phyloP scores from a whole-genome alignment of 2,888 invertebrate species.

The Octonoba sinensis region DNA sequence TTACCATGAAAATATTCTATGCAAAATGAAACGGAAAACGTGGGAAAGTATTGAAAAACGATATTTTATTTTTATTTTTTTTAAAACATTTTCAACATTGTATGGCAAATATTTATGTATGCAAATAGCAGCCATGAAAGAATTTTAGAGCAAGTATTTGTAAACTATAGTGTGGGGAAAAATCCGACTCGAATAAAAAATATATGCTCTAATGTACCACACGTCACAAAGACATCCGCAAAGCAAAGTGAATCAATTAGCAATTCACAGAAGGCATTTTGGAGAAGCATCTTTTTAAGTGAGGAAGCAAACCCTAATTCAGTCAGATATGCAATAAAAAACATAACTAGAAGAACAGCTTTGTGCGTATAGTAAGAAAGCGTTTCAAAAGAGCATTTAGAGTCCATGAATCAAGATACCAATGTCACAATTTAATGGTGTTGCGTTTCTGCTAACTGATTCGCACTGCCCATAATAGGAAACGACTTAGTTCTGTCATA shows the following conservation, averaged over 20 bases:
- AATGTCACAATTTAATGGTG: constrained; percentile 59
- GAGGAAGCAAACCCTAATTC: constrained; percentile 52
- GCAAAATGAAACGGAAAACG: too few relatives aligned
- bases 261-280: constrained; percentile 45
- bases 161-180: not conserved
- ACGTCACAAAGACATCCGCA: constrained; percentile 43
- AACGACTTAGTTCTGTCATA: constrained; percentile 19
- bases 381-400: constrained; percentile 18
- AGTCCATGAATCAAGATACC: constrained; percentile 59
- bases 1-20: too few relatives aligned
- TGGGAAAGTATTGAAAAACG: too few relatives aligned
- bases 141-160: too few relatives aligned
- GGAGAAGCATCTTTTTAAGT: constrained; percentile 43
- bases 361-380: constrained; percentile 36
- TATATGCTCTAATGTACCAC: constrained; percentile 13
- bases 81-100: too few relatives aligned
- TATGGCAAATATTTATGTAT: too few relatives aligned
- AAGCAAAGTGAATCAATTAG: constrained; percentile 55
- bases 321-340: constrained; percentile 43
- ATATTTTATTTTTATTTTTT: too few relatives aligned
- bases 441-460: constrained; percentile 44
- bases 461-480: constrained; percentile 56
- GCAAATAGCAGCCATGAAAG: too few relatives aligned
- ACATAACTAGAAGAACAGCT: constrained; percentile 26
- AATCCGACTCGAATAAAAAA: constrained; percentile 5